phyloP scores from a whole-genome alignment of 2,113 vertebrate species.

The Acanthisitta chloris region DNA sequence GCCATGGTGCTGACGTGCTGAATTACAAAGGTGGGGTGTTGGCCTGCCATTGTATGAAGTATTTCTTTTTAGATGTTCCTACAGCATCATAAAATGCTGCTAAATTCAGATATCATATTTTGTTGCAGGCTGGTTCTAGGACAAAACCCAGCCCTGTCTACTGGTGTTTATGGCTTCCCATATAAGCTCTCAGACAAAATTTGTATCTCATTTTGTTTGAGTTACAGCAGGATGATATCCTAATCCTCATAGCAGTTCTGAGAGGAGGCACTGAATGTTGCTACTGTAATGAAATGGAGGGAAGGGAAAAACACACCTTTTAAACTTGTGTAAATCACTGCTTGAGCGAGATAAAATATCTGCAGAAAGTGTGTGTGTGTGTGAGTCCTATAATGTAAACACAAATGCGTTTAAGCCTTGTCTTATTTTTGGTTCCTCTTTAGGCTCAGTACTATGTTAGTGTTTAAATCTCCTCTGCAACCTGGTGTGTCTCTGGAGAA shows the following conservation, averaged over 20 bases:
- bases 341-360: background rate
- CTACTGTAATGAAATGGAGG: background rate
- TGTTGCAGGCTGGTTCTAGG: conserved; percentile 38
- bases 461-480: background rate
- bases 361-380: background rate
- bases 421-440: background rate
- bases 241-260: background rate
- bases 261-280: background rate
- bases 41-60: background rate
- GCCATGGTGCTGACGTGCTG: background rate
- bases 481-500: background rate
- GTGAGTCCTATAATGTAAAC: background rate
- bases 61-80: conserved; percentile 6
- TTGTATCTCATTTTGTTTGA: conserved; percentile 58
- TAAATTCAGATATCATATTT: conserved; percentile 43
- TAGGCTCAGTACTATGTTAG: background rate
- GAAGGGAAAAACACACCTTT: background rate
- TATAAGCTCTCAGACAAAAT: conserved; percentile 48
- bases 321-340: conserved; percentile 7
- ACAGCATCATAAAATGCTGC: background rate
- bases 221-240: background rate
- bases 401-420: background rate
- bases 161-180: conserved; percentile 40
- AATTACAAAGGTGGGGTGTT: background rate
- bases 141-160: conserved; percentile 10